phyloP scores from a whole-genome alignment of 2,888 invertebrate genomes.

The Hirtodrosophila alboralis region DNA sequence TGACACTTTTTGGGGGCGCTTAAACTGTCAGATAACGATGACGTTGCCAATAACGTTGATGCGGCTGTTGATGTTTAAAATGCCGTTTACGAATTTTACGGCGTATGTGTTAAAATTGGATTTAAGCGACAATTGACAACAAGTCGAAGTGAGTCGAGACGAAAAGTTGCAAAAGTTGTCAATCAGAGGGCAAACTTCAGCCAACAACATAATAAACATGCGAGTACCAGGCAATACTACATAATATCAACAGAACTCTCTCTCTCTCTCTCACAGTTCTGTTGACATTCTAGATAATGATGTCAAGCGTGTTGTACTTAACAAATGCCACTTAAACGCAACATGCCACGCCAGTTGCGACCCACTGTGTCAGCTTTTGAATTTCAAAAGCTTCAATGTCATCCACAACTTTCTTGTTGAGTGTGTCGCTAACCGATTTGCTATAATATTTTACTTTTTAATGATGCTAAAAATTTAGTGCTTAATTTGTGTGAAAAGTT shows the following conservation, averaged over 20 bases:
- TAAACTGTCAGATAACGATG: constrained; percentile 73
- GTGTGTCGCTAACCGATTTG: constrained; percentile 14
- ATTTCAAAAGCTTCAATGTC: constrained; percentile 51
- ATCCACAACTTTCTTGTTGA: constrained; percentile 35
- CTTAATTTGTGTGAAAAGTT: constrained; percentile 21
- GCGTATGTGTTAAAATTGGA: constrained; percentile 68
- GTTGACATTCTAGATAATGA: constrained; percentile 76
- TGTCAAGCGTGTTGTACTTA: constrained; percentile 74
- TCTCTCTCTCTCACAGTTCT: too few relatives aligned
- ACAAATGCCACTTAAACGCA: constrained; percentile 74
- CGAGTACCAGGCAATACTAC: constrained; percentile 2
- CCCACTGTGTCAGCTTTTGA: constrained; percentile 44
- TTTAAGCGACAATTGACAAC: constrained; percentile 78
- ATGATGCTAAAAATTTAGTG: constrained; percentile 48
- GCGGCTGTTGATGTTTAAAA: constrained; percentile 58
- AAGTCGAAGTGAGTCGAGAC: too few relatives aligned
- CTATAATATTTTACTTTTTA: constrained; percentile 42
- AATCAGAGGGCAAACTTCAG: constrained; percentile 65
- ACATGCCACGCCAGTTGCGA: constrained; percentile 19
- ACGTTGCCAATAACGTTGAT: constrained; percentile 67
- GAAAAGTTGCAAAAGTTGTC: constrained; percentile 66
- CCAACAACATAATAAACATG: constrained; percentile 55
- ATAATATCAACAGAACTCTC: background rate
- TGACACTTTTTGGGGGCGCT: constrained; percentile 55
- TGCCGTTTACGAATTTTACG: constrained; percentile 56